These are phyloP conservation scores for Teleogryllus oceanicus DNA, from an alignment of 2,888 invertebrate genomes.

Conservation along the genomic window DNA sequence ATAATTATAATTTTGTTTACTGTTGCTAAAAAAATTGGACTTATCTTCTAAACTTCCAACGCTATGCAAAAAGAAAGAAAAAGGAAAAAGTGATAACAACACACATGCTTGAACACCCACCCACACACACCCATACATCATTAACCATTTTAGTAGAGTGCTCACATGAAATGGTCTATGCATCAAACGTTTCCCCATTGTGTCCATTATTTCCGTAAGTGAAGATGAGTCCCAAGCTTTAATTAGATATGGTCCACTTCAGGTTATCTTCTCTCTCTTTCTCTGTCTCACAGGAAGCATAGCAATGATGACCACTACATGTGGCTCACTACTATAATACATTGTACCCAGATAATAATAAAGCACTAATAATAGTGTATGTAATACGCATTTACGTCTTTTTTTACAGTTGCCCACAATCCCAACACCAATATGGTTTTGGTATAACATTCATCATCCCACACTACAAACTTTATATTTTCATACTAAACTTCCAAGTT, in stretches of 20 bases:
- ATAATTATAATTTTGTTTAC: too few relatives aligned
- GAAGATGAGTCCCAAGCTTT: background rate
- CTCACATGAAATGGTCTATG: background rate
- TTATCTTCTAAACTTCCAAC: background rate
- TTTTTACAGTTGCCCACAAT: background rate
- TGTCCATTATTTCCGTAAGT: too few relatives aligned
- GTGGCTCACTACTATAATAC: background rate
- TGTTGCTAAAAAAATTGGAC: background rate
- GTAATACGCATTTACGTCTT: constrained; percentile 10
- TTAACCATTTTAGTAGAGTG: background rate
- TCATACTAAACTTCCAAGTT: constrained; percentile 20
- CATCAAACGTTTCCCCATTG: background rate
- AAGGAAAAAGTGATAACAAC: background rate
- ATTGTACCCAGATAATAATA: constrained; percentile 18
- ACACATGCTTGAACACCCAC: background rate
- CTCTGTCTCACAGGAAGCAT: constrained; percentile 11
- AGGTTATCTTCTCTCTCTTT: constrained; percentile 5
- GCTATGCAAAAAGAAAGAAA: background rate
- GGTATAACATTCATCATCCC: constrained; percentile 23
- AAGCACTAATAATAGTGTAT: constrained; percentile 18
- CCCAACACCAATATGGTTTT: constrained; percentile 12
- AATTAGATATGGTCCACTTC: background rate
- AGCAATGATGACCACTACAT: constrained; percentile 10
- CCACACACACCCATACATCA: background rate
- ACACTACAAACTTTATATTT: constrained; percentile 18